These are phyloP conservation scores for Enteromius argenteus DNA, from an alignment of 2,797 vertebrate species.

Conservation along the genomic window DNA sequence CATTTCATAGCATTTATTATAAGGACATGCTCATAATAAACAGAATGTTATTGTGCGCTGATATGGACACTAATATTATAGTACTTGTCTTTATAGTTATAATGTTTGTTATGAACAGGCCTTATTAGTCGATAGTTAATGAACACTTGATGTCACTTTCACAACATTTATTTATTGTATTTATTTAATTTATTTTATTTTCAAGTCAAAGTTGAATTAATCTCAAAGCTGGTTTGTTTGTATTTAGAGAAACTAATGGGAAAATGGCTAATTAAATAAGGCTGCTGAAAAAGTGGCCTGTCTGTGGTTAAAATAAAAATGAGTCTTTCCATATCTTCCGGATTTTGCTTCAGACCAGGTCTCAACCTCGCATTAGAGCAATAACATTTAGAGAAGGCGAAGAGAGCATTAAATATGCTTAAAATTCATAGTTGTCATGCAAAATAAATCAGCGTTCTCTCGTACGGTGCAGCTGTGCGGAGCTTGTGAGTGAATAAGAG, in stretches of 20 bases:
- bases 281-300: not conserved
- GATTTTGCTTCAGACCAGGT: not conserved
- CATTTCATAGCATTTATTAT: not conserved
- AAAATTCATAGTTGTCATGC: constrained; percentile 85
- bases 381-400: constrained; percentile 74
- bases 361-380: constrained; percentile 52
- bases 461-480: constrained; percentile 62
- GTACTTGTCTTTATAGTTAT: not conserved
- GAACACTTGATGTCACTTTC: not conserved
- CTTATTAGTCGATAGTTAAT: not conserved
- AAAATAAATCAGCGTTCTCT: constrained; percentile 85
- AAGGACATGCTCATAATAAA: not conserved
- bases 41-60: not conserved
- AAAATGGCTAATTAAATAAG: not conserved
- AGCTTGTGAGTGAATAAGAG: constrained; percentile 79
- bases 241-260: not conserved
- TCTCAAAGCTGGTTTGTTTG: not conserved
- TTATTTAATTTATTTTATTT: not conserved
- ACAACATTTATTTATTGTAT: not conserved
- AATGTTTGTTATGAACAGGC: not conserved
- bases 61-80: not conserved
- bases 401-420: constrained; percentile 67
- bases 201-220: not conserved
- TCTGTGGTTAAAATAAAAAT: not conserved
- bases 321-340: not conserved